Conservation (phyloP, 2,113 vertebrate genomes). For the Platanista minor region DNA sequence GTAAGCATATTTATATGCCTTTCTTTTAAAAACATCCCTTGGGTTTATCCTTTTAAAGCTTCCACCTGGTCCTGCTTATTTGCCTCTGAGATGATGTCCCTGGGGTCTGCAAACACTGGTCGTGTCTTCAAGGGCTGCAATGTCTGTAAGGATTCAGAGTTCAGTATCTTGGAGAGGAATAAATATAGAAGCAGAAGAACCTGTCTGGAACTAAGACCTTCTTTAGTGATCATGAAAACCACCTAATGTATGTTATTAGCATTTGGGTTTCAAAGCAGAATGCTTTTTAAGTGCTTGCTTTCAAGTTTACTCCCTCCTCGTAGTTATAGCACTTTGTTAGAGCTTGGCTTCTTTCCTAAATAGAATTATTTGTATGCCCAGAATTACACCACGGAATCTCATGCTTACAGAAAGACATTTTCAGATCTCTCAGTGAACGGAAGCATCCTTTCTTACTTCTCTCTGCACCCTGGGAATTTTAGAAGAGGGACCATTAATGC, state of each 20-base stretch:
- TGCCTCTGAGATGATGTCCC: not conserved
- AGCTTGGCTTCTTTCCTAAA: not conserved
- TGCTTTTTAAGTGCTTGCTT: not conserved
- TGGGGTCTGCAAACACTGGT: not conserved
- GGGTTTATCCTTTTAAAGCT: not conserved
- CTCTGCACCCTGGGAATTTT: not conserved
- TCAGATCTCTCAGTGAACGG: not conserved
- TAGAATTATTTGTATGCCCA: not conserved
- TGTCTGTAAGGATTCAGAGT: not conserved
- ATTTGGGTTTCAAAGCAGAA: conserved; percentile 12
- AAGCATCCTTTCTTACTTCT: not conserved
- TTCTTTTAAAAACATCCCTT: not conserved
- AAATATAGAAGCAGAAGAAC: conserved; percentile 37
- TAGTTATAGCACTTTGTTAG: not conserved
- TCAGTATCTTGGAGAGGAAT: not conserved
- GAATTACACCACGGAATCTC: not conserved
- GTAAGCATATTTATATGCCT: not conserved
- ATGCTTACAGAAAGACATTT: not conserved
- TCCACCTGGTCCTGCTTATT: not conserved
- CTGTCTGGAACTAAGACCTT: conserved; percentile 8
- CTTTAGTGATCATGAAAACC: conserved; percentile 22
- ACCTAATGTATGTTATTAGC: not conserved
- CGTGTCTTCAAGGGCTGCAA: not conserved
- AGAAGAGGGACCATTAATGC: not conserved
- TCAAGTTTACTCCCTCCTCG: not conserved